Evolutionary conservation across 2,888 invertebrate species (phyloP).

Genomic region (Ganaspis brasiliensis): DNA sequence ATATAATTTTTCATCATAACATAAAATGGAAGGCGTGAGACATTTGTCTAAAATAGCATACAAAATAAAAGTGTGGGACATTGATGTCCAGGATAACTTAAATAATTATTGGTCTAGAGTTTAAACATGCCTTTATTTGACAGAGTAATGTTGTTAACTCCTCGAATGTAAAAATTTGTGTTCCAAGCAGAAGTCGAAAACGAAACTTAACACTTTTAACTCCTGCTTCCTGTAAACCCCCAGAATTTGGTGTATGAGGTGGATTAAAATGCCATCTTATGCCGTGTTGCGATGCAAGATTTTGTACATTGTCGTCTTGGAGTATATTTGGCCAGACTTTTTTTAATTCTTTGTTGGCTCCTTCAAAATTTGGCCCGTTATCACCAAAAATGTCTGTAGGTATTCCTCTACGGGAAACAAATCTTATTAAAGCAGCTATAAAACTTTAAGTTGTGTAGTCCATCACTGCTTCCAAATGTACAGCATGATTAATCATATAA

Average conservation of each 20-base stretch:
- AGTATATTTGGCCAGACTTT: background rate
- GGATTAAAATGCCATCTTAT: too few species aligned
- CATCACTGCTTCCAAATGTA: conserved; percentile 66
- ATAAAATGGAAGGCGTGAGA: too few species aligned
- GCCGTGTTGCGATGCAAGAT: too few species aligned
- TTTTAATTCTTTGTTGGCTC: conserved; percentile 61
- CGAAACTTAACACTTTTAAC: background rate
- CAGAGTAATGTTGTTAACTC: conserved; percentile 13
- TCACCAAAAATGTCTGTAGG: conserved; percentile 61
- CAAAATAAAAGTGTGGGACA: too few species aligned
- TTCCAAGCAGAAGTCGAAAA: too few species aligned
- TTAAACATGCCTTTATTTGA: conserved; percentile 18
- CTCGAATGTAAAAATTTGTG: conserved; percentile 30
- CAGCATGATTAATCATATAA: conserved; percentile 62
- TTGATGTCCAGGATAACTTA: too few species aligned
- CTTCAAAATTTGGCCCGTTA: conserved; percentile 67
- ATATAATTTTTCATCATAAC: too few species aligned
- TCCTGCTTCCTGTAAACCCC: too few species aligned
- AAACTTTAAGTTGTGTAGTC: conserved; percentile 63
- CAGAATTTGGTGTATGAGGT: too few species aligned
- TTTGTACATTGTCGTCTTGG: too few species aligned
- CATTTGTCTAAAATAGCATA: too few species aligned
- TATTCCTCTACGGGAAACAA: conserved; percentile 61
- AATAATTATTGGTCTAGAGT: conserved; percentile 13
- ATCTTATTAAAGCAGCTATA: conserved; percentile 62